Base-by-base conservation (phyloP, 64 coral and sea anemone species). In the Anthopleura sola region DNA sequence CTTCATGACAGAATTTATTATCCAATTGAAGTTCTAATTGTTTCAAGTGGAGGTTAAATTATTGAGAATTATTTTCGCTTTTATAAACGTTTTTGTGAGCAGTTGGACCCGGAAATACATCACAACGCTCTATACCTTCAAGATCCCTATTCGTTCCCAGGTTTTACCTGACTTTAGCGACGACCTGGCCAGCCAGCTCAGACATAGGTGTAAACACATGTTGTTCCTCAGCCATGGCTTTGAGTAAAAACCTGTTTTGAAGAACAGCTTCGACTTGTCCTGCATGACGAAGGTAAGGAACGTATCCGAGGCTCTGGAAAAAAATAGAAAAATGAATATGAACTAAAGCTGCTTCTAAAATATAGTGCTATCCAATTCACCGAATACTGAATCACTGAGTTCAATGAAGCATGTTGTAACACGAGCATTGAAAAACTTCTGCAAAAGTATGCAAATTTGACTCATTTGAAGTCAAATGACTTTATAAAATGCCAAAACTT, bases 161-260 rank as follows among this genome's bases (percentile, higher is more conserved):
- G 66, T 32, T 2, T 71, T 79, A 97, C 94, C 85, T 92, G 51
- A 89, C 87, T 16, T 34, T 78, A 40, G 55, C 90, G 2, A 51
- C 75, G 1, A 89, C 56, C 56, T 92, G 83, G 36, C 94, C 94
- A 23, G 55, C 87, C 14, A 60, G 28, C 13, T 83, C 90, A 87
- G 90, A 80, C 51, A 90, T 82, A 36, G 94, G 94, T 0, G 94
- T 97, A n/a, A 97, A 31, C 13, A 93, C 78, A 29, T 97, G 94
- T 8, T 51, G n/a, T 13, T 97, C 94, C 16, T 84, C 84, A 29
- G 90, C 91, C 14, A 62, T 64, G 16, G 90, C 86, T n/a, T 58
- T 56, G 14, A 44, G 20, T 26, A 87, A 19, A 9, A 87, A 48
- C 49, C 37, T 66, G 40, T 74, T 84, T 76, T 75, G 34, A 40